Percentiles rank a stretch among this genome's conserved stretches.
Conservation (phyloP, 2,888 invertebrate genomes). For the Mantis religiosa region DNA sequence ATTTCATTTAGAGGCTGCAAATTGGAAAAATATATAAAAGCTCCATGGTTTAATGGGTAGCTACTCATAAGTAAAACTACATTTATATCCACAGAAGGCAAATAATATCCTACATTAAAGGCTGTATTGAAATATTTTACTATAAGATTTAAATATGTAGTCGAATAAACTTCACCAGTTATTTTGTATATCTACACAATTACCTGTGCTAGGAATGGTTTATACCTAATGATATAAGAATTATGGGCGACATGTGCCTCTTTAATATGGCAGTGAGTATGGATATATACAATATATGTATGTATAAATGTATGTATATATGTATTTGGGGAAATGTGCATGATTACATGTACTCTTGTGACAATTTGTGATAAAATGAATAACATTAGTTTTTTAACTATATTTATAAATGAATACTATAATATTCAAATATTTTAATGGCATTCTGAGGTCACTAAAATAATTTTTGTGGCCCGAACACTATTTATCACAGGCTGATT, state of each 20-base stretch:
- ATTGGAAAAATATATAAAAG: neutral
- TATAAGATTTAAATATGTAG: neutral
- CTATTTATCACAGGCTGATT: neutral
- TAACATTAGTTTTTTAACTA: neutral
- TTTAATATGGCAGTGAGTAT: no score
- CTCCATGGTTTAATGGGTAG: neutral
- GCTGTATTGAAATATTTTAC: neutral
- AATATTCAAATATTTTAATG: neutral
- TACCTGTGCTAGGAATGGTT: neutral
- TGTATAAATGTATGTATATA: neutral
- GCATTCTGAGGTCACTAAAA: neutral
- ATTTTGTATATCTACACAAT: neutral
- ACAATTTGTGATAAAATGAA: neutral
- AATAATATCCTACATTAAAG: neutral
- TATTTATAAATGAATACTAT: neutral
- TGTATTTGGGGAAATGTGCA: no score
- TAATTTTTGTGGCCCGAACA: neutral
- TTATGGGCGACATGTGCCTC: neutral
- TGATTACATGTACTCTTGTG: neutral
- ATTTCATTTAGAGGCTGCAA: neutral
- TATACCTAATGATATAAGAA: neutral
- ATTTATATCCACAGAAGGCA: neutral
- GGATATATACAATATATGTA: neutral
- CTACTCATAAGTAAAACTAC: neutral
- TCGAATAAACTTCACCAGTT: neutral